Evolutionary conservation across 2,888 invertebrate genomes (phyloP).

Genomic region (Drosophila fungiperda): DNA sequence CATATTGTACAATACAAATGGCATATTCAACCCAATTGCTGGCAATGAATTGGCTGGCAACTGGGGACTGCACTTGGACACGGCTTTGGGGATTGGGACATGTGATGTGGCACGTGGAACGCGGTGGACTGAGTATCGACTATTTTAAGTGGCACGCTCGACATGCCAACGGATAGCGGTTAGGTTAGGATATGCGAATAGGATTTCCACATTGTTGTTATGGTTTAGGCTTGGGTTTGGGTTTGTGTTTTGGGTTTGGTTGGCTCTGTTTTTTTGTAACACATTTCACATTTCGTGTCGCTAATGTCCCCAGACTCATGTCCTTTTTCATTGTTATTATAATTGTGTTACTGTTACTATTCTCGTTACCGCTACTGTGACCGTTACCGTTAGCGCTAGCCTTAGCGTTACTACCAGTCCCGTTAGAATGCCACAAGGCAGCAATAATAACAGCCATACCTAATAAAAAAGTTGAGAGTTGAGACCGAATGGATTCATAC

Average conservation of each 20-base stretch:
- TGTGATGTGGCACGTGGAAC: background rate
- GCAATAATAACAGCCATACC: slow-evolving; percentile 6
- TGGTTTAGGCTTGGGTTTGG: background rate
- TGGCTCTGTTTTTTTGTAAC: slow-evolving; percentile 28
- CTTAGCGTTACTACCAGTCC: slow-evolving; percentile 6
- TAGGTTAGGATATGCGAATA: background rate
- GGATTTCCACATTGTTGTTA: background rate
- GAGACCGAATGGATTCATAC: background rate
- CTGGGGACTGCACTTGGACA: background rate
- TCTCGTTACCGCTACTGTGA: slow-evolving; percentile 8
- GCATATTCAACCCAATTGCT: slow-evolving; percentile 35
- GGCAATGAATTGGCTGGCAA: slow-evolving; percentile 15
- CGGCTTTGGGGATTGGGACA: slow-evolving; percentile 11
- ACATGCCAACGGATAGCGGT: slow-evolving; percentile 56
- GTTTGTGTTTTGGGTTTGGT: slow-evolving; percentile 1
- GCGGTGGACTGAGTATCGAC: slow-evolving; percentile 30
- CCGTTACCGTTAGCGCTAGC: background rate
- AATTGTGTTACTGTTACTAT: slow-evolving; percentile 26
- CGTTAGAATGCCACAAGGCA: slow-evolving; percentile 23
- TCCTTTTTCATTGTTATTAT: slow-evolving; percentile 38
- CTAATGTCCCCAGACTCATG: slow-evolving; percentile 50
- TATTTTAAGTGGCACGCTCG: slow-evolving; percentile 77
- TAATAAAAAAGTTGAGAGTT: background rate
- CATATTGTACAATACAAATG: slow-evolving; percentile 25
- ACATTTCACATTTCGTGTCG: slow-evolving; percentile 66